A percentile compares a stretch with the other conserved stretches of the same genome.
phyloP scores from a whole-genome alignment of 1,140 invertebrate genomes.

The Telenomus remus region DNA sequence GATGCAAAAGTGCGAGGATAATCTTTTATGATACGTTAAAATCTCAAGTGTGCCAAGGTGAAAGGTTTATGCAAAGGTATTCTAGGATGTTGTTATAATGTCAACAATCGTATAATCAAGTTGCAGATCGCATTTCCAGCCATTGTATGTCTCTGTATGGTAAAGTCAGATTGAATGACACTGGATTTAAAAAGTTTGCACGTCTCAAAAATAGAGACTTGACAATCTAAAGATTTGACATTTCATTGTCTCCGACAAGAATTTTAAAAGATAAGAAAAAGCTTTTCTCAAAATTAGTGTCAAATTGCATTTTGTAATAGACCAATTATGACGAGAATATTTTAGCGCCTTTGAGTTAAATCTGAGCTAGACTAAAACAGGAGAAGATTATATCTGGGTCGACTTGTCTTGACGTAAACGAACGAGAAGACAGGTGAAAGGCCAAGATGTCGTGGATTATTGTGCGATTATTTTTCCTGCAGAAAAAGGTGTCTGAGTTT shows the following conservation, averaged over 20 bases:
- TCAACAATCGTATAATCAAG: constrained; percentile 32
- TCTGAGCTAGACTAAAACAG: constrained; percentile 14
- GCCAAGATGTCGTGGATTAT: constrained; percentile 32
- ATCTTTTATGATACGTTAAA: constrained; percentile 36
- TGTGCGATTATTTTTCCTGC: constrained; percentile 8
- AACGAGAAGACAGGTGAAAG: constrained; percentile 47
- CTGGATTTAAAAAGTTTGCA: too few species aligned
- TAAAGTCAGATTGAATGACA: too few species aligned
- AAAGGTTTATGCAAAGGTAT: constrained; percentile 48
- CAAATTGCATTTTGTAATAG: background rate
- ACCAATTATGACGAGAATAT: background rate
- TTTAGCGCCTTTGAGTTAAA: constrained; percentile 13
- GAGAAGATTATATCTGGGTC: constrained; percentile 29
- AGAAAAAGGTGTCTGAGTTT: constrained; percentile 6
- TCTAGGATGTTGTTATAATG: constrained; percentile 38
- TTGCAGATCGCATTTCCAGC: constrained; percentile 16
- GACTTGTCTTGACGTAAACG: constrained; percentile 30
- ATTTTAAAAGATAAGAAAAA: too few species aligned
- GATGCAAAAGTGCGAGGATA: constrained; percentile 33
- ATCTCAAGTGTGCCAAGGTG: constrained; percentile 65
- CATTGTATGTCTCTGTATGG: constrained; percentile 3
- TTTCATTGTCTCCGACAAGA: too few species aligned
- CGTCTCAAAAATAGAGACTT: too few species aligned
- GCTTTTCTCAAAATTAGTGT: too few species aligned
- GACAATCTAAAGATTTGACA: too few species aligned